Base-by-base conservation (phyloP, 2,113 vertebrate species). In the Pseudonaja textilis region DNA sequence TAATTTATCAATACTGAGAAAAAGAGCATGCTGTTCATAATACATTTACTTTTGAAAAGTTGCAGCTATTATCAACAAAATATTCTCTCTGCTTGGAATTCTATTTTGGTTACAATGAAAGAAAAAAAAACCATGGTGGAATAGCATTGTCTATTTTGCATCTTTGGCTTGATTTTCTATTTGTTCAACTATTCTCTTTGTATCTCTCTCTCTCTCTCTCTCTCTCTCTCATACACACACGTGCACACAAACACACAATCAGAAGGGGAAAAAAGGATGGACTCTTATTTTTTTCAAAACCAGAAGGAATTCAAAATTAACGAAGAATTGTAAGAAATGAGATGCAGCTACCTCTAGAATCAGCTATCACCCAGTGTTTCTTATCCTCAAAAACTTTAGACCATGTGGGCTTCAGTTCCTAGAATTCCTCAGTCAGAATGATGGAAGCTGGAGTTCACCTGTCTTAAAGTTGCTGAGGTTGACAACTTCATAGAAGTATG, bases 1-100 rank as follows among this genome's bases (percentile, higher is more conserved):
- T 81, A 95, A 93, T 97, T 97, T 97, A 96, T 87, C 94, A 91
- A 93, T 95, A 95, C 95, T 96, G 93, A 95, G 96, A 97, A 96
- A 93, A 94, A 97, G 47, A 50, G 97, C 93, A 94, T 89, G 96
- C 39, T 97, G 96, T 94, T 93, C 86, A 88, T 95, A 96, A 96
- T 94, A 96, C 94, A 90, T 39, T 42, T 91, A 90, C 96, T 52
- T 96, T 92, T 93, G n/a, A 85, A 94, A 95, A 92, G 91, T 29
- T 42, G 39, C 85, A 55, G 29, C 89, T 69, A 95, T 93, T 93
- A 96, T 95, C 93, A 93, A 89, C 47, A 95, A 92, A 96, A 95
- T 61, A 94, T 22, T 59, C 39, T 47, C 47, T 96, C 85, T 91
- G 85, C 94, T 91, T 94, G 94, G 93, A 93, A 93, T 92, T 91